phyloP scores from a whole-genome alignment of 1,140 invertebrate genomes.

The Drosophila ogumai region DNA sequence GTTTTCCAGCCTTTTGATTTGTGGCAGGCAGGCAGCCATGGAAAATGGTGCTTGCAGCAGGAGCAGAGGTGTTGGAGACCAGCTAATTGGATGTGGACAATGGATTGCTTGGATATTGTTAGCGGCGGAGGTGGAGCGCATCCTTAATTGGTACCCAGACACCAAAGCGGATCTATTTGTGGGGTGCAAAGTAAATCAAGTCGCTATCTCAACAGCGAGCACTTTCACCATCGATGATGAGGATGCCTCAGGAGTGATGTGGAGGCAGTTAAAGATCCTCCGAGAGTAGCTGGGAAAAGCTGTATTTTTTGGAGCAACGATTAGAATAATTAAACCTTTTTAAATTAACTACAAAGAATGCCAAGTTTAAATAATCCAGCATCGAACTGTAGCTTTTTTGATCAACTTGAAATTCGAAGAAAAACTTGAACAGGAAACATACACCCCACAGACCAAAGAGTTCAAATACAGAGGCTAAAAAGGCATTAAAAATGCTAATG shows the following conservation, averaged over 20 bases:
- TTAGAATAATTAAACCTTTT: not conserved
- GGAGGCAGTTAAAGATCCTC: slow-evolving; percentile 6
- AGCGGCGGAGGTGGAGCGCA: slow-evolving; percentile 8
- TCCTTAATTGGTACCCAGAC: slow-evolving; percentile 43
- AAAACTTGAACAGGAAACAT: slow-evolving; percentile 12
- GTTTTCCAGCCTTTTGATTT: slow-evolving; percentile 63
- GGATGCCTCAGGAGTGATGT: not conserved
- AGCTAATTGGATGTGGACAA: slow-evolving; percentile 49
- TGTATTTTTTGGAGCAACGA: not conserved
- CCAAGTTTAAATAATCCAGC: too few relatives aligned
- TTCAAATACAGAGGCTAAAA: slow-evolving; percentile 66
- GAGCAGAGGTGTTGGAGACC: slow-evolving; percentile 33
- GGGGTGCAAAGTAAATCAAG: slow-evolving; percentile 33
- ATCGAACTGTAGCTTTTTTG: too few relatives aligned
- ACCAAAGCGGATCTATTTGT: slow-evolving; percentile 16
- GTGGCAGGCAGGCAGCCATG: slow-evolving; percentile 74
- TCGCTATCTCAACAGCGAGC: not conserved
- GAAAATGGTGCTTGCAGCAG: slow-evolving; percentile 55
- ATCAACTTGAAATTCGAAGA: too few relatives aligned
- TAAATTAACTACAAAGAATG: too few relatives aligned
- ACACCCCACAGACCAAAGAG: not conserved
- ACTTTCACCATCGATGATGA: slow-evolving; percentile 26
- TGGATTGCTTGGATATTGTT: slow-evolving; percentile 37
- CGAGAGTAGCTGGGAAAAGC: not conserved
- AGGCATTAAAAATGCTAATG: slow-evolving; percentile 67